Evolutionary conservation across 2,888 invertebrate species (phyloP).

Genomic region (Chironomus tentans): DNA sequence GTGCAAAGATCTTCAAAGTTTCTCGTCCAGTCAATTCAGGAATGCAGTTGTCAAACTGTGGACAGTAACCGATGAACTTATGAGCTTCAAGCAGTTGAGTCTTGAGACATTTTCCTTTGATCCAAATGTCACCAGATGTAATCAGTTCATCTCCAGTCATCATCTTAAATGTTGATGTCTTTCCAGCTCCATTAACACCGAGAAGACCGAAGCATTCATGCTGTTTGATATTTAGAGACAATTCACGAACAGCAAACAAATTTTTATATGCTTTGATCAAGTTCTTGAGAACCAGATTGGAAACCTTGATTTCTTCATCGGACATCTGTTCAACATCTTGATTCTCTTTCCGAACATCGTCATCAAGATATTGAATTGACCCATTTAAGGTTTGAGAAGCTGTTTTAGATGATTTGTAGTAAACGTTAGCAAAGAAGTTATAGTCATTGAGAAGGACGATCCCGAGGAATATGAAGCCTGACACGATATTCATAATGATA

Average conservation of each 20-base stretch:
- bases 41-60: constrained; percentile 49
- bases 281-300: constrained; percentile 47
- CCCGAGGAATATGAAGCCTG: background rate
- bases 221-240: constrained; percentile 43
- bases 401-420: background rate
- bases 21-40: constrained; percentile 48
- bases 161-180: constrained; percentile 59
- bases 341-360: constrained; percentile 38
- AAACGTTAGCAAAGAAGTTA: background rate
- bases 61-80: constrained; percentile 44
- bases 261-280: constrained; percentile 61
- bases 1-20: constrained; percentile 45
- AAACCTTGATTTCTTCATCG: constrained; percentile 33
- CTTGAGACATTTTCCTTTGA: constrained; percentile 36
- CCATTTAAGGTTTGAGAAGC: background rate
- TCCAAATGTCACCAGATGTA: constrained; percentile 46
- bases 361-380: constrained; percentile 30
- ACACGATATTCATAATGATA: background rate
- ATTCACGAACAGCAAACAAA: constrained; percentile 61
- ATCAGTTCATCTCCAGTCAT: constrained; percentile 53
- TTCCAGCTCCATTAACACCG: constrained; percentile 58
- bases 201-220: constrained; percentile 55
- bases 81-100: constrained; percentile 36
- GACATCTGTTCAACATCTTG: constrained; percentile 33
- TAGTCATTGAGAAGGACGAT: background rate